phyloP scores from a whole-genome alignment of 2,888 invertebrate species.

The Aporophyla lueneburgensis region DNA sequence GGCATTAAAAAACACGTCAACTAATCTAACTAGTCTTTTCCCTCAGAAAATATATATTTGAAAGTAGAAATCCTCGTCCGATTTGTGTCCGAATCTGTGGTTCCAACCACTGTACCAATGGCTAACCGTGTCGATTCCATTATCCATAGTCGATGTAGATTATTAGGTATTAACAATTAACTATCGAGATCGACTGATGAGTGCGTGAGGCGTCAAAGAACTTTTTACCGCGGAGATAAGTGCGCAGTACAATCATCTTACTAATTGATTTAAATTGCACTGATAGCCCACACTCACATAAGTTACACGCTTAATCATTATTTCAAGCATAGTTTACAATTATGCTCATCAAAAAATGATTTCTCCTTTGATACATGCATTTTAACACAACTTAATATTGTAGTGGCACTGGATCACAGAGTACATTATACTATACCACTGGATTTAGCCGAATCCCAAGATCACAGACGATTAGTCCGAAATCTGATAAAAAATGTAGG shows the following conservation, averaged over 20 bases:
- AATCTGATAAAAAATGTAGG: neutral
- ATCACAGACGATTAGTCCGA: neutral
- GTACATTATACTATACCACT: too few relatives aligned
- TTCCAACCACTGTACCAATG: neutral
- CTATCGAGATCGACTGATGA: slow-evolving; percentile 51
- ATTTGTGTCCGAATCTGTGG: neutral
- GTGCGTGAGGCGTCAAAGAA: slow-evolving; percentile 52
- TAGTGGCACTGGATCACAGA: neutral
- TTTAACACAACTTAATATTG: neutral
- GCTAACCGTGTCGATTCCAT: slow-evolving; percentile 23
- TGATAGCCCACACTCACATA: slow-evolving; percentile 10
- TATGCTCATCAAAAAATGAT: neutral
- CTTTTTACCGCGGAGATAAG: slow-evolving; percentile 50
- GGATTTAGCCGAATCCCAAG: neutral
- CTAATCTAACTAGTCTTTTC: too few relatives aligned
- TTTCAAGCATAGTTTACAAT: slow-evolving; percentile 14
- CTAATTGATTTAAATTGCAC: slow-evolving; percentile 54
- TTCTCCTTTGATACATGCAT: neutral
- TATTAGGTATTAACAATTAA: slow-evolving; percentile 62
- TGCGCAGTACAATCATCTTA: slow-evolving; percentile 37
- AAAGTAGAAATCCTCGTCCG: neutral
- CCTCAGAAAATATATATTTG: too few relatives aligned
- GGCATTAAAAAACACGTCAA: too few relatives aligned
- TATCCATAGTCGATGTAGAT: slow-evolving; percentile 39
- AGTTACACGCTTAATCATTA: slow-evolving; percentile 24